Evolutionary conservation across 1,140 invertebrate genomes (phyloP).

Genomic region (Lethrus apterus): DNA sequence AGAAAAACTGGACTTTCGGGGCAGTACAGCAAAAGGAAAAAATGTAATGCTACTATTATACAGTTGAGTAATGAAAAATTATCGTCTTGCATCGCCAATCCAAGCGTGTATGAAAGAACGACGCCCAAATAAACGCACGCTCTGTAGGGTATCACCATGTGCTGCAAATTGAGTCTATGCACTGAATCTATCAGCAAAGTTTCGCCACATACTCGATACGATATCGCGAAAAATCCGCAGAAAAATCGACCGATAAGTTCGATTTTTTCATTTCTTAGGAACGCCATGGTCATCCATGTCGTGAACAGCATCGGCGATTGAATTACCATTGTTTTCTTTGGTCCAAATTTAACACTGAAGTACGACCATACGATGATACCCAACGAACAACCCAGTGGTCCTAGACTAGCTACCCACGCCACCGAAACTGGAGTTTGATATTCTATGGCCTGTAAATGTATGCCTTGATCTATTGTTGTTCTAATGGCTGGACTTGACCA

Average conservation of each 20-base stretch:
- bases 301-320: conserved; percentile 19
- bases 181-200: conserved; percentile 22
- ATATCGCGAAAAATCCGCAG: conserved; percentile 22
- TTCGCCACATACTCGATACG: conserved; percentile 19
- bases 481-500: conserved; percentile 20
- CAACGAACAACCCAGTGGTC: conserved; percentile 19
- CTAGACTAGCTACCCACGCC: conserved; percentile 13
- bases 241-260: conserved; percentile 17
- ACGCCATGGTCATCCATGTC: conserved; percentile 13
- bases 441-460: background rate
- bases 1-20: conserved; percentile 30
- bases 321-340: conserved; percentile 20
- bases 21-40: conserved; percentile 14
- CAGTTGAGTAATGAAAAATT: conserved; percentile 12
- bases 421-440: background rate
- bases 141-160: conserved; percentile 16
- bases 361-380: conserved; percentile 16
- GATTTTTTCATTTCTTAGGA: background rate
- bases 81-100: conserved; percentile 6
- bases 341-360: conserved; percentile 19
- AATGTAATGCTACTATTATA: conserved; percentile 14
- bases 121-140: conserved; percentile 20
- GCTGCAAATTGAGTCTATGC: conserved; percentile 15
- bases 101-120: conserved; percentile 15
- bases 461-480: background rate